phyloP scores from a whole-genome alignment of 2,797 vertebrate species.

The Notoglanidium macrostoma region DNA sequence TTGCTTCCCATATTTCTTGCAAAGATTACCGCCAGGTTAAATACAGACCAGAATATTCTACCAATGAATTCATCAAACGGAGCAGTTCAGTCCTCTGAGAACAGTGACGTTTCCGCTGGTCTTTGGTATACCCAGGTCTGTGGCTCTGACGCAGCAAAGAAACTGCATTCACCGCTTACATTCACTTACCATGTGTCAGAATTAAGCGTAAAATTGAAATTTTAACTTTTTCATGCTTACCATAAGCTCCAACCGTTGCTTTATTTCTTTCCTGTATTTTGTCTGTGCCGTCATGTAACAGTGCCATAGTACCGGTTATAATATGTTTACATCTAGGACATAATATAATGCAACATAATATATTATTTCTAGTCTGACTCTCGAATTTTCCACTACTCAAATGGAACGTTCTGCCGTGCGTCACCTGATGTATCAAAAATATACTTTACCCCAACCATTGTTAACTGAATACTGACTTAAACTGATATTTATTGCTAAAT shows the following conservation, averaged over 20 bases:
- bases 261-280: background rate
- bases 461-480: constrained; percentile 7
- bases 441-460: constrained; percentile 25
- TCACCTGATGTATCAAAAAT: constrained; percentile 53
- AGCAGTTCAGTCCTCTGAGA: constrained; percentile 8
- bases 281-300: constrained; percentile 3
- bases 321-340: constrained; percentile 1
- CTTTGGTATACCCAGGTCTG: constrained; percentile 47
- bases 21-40: constrained; percentile 15
- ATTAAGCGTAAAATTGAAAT: background rate
- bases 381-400: background rate
- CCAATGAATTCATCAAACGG: constrained; percentile 6
- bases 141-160: constrained; percentile 22
- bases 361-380: background rate
- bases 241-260: background rate
- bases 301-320: background rate
- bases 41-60: constrained; percentile 24
- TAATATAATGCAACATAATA: constrained; percentile 19
- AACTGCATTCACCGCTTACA: background rate
- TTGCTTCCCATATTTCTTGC: background rate
- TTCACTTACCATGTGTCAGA: background rate
- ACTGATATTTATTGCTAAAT: constrained; percentile 47
- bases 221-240: constrained; percentile 4
- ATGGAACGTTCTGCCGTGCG: background rate
- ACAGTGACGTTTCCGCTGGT: constrained; percentile 29